These are phyloP conservation scores for Brachypteracias leptosomus DNA, from an alignment of 2,113 vertebrate genomes.

Conservation along the genomic window DNA sequence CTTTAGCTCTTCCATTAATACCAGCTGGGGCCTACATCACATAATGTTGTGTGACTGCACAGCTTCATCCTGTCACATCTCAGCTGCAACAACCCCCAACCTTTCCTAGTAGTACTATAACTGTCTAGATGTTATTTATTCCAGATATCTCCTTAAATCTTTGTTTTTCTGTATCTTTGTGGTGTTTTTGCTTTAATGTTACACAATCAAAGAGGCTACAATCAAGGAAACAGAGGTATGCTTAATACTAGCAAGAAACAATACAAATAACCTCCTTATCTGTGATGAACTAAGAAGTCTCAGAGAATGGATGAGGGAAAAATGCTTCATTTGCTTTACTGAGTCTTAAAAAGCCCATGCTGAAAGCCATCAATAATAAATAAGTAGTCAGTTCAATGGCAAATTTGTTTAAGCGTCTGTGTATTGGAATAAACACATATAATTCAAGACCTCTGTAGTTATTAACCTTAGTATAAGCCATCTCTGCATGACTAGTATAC, in stretches of 20 bases:
- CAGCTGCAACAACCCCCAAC: neutral
- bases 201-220: neutral
- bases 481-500: neutral
- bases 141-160: neutral
- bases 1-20: conserved; percentile 42
- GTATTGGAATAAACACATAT: neutral
- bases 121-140: neutral
- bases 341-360: neutral
- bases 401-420: neutral
- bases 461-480: neutral
- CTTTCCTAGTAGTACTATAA: neutral
- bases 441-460: neutral
- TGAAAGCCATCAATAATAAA: neutral
- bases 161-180: neutral
- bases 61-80: neutral
- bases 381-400: neutral
- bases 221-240: neutral
- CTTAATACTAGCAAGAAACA: neutral
- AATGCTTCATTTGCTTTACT: neutral
- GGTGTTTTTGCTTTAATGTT: neutral
- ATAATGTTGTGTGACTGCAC: neutral
- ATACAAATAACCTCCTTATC: neutral
- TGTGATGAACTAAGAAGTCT: neutral
- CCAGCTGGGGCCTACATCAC: conserved; percentile 6
- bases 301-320: neutral